These are phyloP conservation scores for Mobula hypostoma DNA, from an alignment of 2,113 vertebrate species.

Conservation along the genomic window DNA sequence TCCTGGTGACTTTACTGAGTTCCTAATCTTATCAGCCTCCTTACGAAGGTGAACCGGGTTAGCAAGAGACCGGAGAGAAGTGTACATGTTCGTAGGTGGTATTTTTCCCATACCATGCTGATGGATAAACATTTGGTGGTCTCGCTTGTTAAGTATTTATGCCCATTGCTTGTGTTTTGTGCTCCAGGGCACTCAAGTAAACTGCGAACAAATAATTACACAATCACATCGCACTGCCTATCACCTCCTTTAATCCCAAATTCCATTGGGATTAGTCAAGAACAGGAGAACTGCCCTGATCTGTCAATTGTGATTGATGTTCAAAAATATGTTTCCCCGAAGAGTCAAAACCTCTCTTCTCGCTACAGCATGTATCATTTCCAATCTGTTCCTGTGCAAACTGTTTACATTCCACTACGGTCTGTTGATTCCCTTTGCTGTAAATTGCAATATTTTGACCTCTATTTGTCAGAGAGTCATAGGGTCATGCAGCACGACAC, in stretches of 20 bases:
- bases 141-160: not conserved
- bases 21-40: not conserved
- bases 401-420: not conserved
- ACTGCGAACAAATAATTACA: not conserved
- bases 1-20: not conserved
- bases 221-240: not conserved
- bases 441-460: not conserved
- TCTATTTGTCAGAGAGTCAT: not conserved
- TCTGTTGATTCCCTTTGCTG: not conserved
- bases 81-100: not conserved
- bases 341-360: not conserved
- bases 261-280: not conserved
- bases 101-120: not conserved
- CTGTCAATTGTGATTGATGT: not conserved
- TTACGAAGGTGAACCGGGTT: not conserved
- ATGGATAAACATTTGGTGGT: not conserved
- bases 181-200: not conserved
- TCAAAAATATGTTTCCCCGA: not conserved
- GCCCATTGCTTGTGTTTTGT: not conserved
- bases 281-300: not conserved
- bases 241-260: not conserved
- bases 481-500: no score
- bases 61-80: not conserved
- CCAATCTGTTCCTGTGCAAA: constrained; percentile 12
- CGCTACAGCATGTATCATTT: constrained; percentile 15